These are phyloP conservation scores for Apodemia hepburni DNA, from an alignment of 2,888 invertebrate genomes.

Conservation along the genomic window DNA sequence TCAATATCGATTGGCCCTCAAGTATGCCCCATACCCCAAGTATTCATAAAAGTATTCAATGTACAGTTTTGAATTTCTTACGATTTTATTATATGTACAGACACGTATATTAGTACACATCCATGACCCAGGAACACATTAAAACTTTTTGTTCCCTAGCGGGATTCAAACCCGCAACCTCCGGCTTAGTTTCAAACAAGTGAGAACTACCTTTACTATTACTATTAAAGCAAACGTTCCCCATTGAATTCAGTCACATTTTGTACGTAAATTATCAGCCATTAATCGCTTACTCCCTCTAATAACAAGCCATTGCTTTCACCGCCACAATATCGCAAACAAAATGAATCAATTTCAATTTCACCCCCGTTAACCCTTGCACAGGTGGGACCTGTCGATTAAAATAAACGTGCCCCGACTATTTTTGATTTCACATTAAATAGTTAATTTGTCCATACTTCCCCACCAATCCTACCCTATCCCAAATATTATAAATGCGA, in stretches of 20 bases:
- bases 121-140: no score
- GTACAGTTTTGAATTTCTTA: no score
- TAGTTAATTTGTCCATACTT: constrained; percentile 16
- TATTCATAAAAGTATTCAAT: no score
- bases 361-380: constrained; percentile 38
- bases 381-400: constrained; percentile 48
- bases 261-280: not conserved
- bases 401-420: constrained; percentile 36
- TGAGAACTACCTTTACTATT: not conserved
- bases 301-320: constrained; percentile 13
- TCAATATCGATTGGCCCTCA: no score
- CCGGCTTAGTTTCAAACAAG: no score
- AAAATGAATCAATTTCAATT: constrained; percentile 59
- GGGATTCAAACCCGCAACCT: no score
- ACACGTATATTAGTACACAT: no score
- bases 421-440: constrained; percentile 16
- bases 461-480: no score
- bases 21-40: no score
- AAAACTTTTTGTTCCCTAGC: no score
- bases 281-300: constrained; percentile 9
- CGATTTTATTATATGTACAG: no score
- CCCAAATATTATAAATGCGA: no score
- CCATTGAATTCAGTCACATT: not conserved
- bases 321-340: constrained; percentile 12
- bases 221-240: not conserved